Conservation (phyloP, 2,113 vertebrate species). For the Dipodomys stephensi region DNA sequence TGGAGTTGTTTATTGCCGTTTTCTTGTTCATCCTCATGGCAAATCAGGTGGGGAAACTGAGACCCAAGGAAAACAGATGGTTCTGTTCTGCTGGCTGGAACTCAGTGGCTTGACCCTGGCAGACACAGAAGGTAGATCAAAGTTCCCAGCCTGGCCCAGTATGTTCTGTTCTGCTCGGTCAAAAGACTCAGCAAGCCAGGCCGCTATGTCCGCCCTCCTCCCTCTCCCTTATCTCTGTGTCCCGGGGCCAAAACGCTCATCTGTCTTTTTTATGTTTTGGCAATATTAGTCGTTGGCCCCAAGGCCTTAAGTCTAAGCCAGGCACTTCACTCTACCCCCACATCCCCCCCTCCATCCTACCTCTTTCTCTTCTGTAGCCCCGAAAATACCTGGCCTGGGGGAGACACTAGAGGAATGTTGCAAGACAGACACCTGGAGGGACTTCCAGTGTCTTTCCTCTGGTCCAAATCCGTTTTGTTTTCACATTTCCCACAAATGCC, state of each 20-base stretch:
- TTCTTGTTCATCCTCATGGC: neutral
- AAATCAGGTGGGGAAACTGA: neutral
- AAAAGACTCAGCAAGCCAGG: neutral
- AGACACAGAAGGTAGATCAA: neutral
- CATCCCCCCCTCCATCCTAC: no score
- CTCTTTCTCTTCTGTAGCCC: neutral
- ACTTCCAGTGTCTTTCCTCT: no score
- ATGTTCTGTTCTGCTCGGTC: neutral
- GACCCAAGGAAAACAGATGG: neutral
- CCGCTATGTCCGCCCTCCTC: neutral
- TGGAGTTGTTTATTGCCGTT: no score
- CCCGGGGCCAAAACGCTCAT: neutral
- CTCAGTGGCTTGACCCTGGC: no score
- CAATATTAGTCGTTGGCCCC: no score
- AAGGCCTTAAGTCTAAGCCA: no score
- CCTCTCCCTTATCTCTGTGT: neutral
- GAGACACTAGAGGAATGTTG: neutral
- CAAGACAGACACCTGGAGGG: no score
- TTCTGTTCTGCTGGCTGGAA: neutral
- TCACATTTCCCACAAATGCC: neutral
- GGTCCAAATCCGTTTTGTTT: neutral
- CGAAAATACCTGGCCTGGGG: neutral
- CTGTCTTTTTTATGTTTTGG: no score
- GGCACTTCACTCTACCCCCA: no score
- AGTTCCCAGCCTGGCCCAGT: accelerated